phyloP scores from a whole-genome alignment of 2,888 invertebrate genomes.

The Eledona agricola region DNA sequence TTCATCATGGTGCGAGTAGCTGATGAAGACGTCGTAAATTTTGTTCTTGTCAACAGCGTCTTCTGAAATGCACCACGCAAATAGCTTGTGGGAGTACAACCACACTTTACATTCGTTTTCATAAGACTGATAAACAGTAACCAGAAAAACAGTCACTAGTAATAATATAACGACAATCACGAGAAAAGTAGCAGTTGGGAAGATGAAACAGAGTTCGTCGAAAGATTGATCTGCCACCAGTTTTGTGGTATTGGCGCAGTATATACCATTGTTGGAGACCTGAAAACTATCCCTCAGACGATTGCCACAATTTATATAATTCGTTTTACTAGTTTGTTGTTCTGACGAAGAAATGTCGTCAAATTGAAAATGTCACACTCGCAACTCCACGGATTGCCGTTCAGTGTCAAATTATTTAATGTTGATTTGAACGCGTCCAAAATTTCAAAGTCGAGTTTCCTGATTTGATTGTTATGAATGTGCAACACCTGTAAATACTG shows the following conservation, averaged over 20 bases:
- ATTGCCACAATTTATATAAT: not conserved
- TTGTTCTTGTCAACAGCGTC: conserved; percentile 73
- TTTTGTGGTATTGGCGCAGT: too few relatives aligned
- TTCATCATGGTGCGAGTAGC: conserved; percentile 80
- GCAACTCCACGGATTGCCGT: conserved; percentile 13
- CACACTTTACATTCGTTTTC: conserved; percentile 72
- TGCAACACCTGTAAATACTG: conserved; percentile 7
- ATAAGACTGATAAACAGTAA: conserved; percentile 46
- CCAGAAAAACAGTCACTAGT: not conserved
- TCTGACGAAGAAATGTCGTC: conserved; percentile 7
- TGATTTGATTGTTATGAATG: conserved; percentile 7
- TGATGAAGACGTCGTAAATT: conserved; percentile 79
- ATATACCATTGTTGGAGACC: too few relatives aligned
- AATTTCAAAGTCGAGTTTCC: not conserved
- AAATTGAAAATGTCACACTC: conserved; percentile 2
- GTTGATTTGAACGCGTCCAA: not conserved
- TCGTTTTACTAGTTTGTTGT: not conserved
- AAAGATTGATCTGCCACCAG: too few relatives aligned
- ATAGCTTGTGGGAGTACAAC: conserved; percentile 67
- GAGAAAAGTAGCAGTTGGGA: too few relatives aligned
- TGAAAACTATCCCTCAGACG: too few relatives aligned
- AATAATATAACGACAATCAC: too few relatives aligned
- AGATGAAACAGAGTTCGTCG: too few relatives aligned
- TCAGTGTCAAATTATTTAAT: conserved; percentile 1
- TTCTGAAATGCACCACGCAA: conserved; percentile 71